Conservation (phyloP, 64 coral and sea anemone genomes). For the Pocillopora verrucosa region DNA sequence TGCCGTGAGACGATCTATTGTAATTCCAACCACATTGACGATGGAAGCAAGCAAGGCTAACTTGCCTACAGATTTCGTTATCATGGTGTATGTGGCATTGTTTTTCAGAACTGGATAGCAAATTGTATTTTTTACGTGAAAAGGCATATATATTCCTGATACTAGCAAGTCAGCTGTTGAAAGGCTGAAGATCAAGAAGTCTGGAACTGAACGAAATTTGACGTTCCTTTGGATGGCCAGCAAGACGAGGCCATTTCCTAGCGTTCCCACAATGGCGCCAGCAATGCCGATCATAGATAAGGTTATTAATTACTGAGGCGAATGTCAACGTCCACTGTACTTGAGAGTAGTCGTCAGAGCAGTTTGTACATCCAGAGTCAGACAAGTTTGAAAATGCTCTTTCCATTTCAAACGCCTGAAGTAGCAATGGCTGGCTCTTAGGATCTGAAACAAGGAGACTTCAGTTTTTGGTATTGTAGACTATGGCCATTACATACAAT, state of each 20-base stretch:
- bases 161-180: conserved; percentile 41
- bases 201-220: conserved; percentile 9
- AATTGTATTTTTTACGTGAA: neutral
- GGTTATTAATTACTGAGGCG: neutral
- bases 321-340: neutral
- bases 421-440: neutral
- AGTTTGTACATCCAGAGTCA: neutral
- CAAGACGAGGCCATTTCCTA: conserved; percentile 45
- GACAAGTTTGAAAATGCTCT: neutral
- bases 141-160: conserved; percentile 13
- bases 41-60: conserved; percentile 11
- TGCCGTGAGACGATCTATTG: neutral
- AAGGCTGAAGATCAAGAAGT: conserved; percentile 36
- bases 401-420: neutral
- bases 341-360: neutral
- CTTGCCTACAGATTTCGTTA: neutral
- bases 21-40: neutral
- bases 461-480: neutral
- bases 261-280: conserved; percentile 3
- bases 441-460: neutral
- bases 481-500: neutral
- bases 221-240: neutral
- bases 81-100: neutral
- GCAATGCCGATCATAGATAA: conserved; percentile 5
- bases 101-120: neutral